Evolutionary conservation across 2,797 vertebrate genomes (phyloP).

Genomic region (Acrossocheilus wenchowensis): DNA sequence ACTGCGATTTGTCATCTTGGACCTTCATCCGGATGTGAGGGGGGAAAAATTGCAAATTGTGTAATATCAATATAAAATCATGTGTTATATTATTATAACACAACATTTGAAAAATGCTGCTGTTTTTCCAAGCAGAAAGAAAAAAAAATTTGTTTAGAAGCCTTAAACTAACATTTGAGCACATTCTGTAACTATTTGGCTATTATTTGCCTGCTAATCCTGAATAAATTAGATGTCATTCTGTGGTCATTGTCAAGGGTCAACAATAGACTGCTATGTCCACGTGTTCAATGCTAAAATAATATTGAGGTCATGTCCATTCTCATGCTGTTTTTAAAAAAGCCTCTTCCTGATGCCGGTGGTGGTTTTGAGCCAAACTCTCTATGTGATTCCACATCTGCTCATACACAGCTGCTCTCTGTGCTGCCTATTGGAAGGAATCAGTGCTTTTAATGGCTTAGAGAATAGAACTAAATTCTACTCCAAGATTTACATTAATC

Average conservation of each 20-base stretch:
- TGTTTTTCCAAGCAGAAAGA: not conserved
- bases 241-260: constrained; percentile 42
- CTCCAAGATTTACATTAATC: not conserved
- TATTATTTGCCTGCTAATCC: not conserved
- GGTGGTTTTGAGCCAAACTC: constrained; percentile 19
- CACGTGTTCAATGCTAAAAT: constrained; percentile 19
- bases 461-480: not conserved
- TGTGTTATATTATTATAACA: not conserved
- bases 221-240: constrained; percentile 13
- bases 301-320: not conserved
- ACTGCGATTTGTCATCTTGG: not conserved
- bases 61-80: not conserved
- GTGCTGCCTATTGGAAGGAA: constrained; percentile 39
- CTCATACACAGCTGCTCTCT: constrained; percentile 45
- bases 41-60: not conserved
- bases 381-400: constrained; percentile 42
- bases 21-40: not conserved
- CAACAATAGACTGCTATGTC: constrained; percentile 43
- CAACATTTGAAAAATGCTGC: not conserved
- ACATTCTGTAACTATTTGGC: not conserved
- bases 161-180: not conserved
- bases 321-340: constrained; percentile 21
- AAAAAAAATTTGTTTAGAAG: not conserved
- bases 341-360: not conserved
- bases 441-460: not conserved